Evolutionary conservation across 2,888 invertebrate genomes (phyloP).

Genomic region (Scaptomyza tumidula): DNA sequence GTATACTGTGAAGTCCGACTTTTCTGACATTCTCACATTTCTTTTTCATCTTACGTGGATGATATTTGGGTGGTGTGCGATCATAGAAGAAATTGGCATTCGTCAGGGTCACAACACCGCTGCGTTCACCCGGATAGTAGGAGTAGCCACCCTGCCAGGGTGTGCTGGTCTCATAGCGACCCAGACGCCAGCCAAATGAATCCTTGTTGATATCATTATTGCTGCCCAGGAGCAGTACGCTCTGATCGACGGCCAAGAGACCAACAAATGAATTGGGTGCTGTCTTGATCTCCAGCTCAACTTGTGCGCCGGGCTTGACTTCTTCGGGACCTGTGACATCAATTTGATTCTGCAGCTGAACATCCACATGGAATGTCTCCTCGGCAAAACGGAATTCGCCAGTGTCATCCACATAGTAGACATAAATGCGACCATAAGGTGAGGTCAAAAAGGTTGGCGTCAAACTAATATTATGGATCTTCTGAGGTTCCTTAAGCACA

Average conservation of each 20-base stretch:
- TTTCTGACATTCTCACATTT: slow-evolving; percentile 12
- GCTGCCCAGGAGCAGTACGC: slow-evolving; percentile 89
- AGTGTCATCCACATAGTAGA: slow-evolving; percentile 90
- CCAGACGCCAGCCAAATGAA: slow-evolving; percentile 87
- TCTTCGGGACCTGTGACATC: slow-evolving; percentile 88
- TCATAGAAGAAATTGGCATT: slow-evolving; percentile 82
- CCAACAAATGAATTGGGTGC: slow-evolving; percentile 95
- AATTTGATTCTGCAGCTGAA: slow-evolving; percentile 88
- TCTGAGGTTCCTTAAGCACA: slow-evolving; percentile 84
- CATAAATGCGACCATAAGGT: slow-evolving; percentile 92
- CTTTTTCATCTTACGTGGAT: slow-evolving; percentile 37
- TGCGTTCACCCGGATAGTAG: slow-evolving; percentile 76
- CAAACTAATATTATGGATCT: slow-evolving; percentile 88
- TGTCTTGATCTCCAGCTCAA: slow-evolving; percentile 92
- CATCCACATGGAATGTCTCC: slow-evolving; percentile 91
- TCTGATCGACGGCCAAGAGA: slow-evolving; percentile 94
- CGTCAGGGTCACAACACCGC: slow-evolving; percentile 82
- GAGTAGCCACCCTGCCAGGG: slow-evolving; percentile 82
- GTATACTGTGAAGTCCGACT: neutral
- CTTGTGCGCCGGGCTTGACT: slow-evolving; percentile 91
- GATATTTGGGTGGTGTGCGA: slow-evolving; percentile 65
- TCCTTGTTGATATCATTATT: slow-evolving; percentile 86
- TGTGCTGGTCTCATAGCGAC: slow-evolving; percentile 86
- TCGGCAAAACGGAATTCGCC: slow-evolving; percentile 94
- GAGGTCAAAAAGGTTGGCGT: slow-evolving; percentile 91